These are phyloP conservation scores for Enhydra lutris DNA, from an alignment of 2,113 vertebrate genomes.

Conservation along the genomic window DNA sequence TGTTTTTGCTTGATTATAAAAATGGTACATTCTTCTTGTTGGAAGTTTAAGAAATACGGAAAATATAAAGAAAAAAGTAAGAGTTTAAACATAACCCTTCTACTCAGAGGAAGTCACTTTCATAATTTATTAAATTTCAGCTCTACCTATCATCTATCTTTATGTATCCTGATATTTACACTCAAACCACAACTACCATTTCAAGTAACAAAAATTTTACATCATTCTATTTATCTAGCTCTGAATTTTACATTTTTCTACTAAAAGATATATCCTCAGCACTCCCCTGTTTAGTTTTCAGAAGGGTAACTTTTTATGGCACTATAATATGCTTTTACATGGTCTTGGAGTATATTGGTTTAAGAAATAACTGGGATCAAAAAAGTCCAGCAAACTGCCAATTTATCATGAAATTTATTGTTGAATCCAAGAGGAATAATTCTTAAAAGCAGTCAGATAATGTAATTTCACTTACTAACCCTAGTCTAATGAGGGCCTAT, in stretches of 20 bases:
- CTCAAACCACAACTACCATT: neutral
- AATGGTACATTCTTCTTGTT: neutral
- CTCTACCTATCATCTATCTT: neutral
- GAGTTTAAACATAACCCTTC: neutral
- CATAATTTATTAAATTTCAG: neutral
- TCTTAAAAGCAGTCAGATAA: neutral
- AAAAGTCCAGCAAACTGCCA: neutral
- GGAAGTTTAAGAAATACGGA: neutral
- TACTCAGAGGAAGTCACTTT: neutral
- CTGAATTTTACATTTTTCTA: neutral
- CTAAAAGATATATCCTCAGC: neutral
- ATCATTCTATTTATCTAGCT: neutral
- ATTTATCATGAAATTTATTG: neutral
- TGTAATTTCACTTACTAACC: neutral
- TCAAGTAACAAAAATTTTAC: neutral
- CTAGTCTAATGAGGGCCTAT: neutral
- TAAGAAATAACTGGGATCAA: neutral
- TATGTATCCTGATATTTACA: neutral
- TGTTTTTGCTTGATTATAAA: constrained; percentile 24
- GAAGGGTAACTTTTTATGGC: neutral
- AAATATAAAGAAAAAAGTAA: neutral
- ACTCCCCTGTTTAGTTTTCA: neutral
- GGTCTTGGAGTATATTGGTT: neutral
- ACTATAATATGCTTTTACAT: neutral
- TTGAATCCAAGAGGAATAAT: neutral